Evolutionary conservation across 1,140 invertebrate species (phyloP), one percentile per base, ranked within the genome.

Genomic region (Philotrypesis tridentata): DNA sequence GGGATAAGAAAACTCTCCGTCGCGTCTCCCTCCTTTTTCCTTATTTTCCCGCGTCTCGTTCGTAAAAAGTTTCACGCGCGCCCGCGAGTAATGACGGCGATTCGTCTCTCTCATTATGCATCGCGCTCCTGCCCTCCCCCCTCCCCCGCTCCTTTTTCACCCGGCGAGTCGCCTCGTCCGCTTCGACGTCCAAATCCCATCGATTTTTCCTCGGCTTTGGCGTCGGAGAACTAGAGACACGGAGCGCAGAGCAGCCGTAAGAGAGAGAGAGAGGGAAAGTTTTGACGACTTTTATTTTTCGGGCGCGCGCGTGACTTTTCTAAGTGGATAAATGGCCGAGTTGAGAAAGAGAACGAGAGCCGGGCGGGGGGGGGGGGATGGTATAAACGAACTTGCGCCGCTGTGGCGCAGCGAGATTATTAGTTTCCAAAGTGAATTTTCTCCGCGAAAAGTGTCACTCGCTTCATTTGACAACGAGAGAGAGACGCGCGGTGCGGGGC

Each of bases 1-100:
- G 29, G 25, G 63, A 67, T 67, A 67, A 67, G 29, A 67, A 67
- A 25, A 17, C n/a, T n/a, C n/a, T 67, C 63, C 12, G 2, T n/a
- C 3, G 12, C 11, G 63, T 65, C 17, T n/a, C n/a, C n/a, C n/a
- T n/a, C 63, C 17, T 31, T 7, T 67, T 21, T 17, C 48, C 48
- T 55, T 55, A 55, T 55, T 55, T 55, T 55, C 21, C n/a, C 48
- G 48, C 48, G 21, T n/a, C 25, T 65, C 23, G n/a, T 25, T 29
- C 27, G 63, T 65, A 65, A 65, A 65, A 65, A 65, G 63, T 65
- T 65, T 65, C 63, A 65, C 63, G 63, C 63, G 63, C 63, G 23
- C 63, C 29, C 48, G 48, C 17, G 48, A 55, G 48, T 73, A 73
- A 73, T 73, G 71, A 73, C 37, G 23, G 23, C 71, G 33, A 73